Evolutionary conservation across 2,888 invertebrate genomes (phyloP).

Genomic region (Agrotis clavis): DNA sequence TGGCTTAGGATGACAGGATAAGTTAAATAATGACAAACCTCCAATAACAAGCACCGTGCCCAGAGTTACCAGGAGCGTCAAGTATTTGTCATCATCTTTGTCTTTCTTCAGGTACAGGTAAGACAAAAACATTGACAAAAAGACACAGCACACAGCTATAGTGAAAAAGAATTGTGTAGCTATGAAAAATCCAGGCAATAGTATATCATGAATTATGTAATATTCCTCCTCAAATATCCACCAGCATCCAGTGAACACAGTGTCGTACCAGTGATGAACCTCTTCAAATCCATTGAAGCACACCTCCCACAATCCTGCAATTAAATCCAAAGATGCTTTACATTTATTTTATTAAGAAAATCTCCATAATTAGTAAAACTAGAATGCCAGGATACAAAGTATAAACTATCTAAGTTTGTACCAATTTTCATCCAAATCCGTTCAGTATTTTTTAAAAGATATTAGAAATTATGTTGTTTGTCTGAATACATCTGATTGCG

Average conservation of each 20-base stretch:
- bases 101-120: constrained; percentile 94
- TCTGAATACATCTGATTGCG: background rate
- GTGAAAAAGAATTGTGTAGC: constrained; percentile 98
- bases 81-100: constrained; percentile 94
- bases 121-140: constrained; percentile 94
- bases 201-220: constrained; percentile 97
- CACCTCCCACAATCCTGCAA: constrained; percentile 97
- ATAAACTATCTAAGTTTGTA: too few species aligned
- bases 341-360: background rate
- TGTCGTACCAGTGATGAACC: constrained; percentile 96
- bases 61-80: constrained; percentile 93
- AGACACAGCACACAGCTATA: constrained; percentile 95
- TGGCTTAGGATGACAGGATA: background rate
- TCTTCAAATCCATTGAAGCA: constrained; percentile 97
- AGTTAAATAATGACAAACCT: constrained; percentile 81
- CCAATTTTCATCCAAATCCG: too few species aligned
- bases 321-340: background rate
- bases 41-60: constrained; percentile 94
- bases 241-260: constrained; percentile 96
- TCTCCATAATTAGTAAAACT: too few species aligned
- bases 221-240: constrained; percentile 99
- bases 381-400: too few species aligned
- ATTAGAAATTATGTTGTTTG: too few species aligned
- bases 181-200: constrained; percentile 97
- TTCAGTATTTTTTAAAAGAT: too few species aligned